Evolutionary conservation across 1,140 invertebrate genomes (phyloP).

Genomic region (Paraescarpia echinospica): DNA sequence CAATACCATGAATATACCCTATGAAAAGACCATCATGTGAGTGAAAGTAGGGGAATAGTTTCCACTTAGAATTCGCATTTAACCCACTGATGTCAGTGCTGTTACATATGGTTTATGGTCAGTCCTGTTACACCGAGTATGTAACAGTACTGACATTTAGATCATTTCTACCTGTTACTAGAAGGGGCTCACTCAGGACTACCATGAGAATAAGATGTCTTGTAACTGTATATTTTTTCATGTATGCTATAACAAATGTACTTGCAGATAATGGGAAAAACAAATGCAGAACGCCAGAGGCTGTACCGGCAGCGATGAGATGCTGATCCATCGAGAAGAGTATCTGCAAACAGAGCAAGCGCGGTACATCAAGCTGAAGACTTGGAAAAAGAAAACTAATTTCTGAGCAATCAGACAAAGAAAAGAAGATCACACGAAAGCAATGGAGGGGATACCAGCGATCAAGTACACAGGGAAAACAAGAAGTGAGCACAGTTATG

Average conservation of each 20-base stretch:
- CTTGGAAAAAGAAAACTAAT: too few species aligned
- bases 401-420: too few species aligned
- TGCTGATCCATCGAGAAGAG: background rate
- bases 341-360: background rate
- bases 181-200: too few species aligned
- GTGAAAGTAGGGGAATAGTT: background rate
- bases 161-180: background rate
- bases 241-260: background rate
- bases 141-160: constrained; percentile 1
- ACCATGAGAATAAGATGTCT: too few species aligned
- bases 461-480: background rate
- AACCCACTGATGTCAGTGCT: background rate
- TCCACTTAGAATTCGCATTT: background rate
- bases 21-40: background rate
- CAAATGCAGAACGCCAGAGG: background rate
- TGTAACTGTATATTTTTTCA: background rate
- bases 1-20: background rate
- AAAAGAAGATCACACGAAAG: too few species aligned
- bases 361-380: too few species aligned
- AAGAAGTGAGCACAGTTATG: background rate
- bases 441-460: background rate
- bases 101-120: background rate
- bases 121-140: background rate
- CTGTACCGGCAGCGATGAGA: background rate
- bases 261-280: constrained; percentile 5